A percentile compares a stretch with the other conserved stretches of the same genome.
phyloP scores from a whole-genome alignment of 2,888 invertebrate genomes.

The Clostera curtula region DNA sequence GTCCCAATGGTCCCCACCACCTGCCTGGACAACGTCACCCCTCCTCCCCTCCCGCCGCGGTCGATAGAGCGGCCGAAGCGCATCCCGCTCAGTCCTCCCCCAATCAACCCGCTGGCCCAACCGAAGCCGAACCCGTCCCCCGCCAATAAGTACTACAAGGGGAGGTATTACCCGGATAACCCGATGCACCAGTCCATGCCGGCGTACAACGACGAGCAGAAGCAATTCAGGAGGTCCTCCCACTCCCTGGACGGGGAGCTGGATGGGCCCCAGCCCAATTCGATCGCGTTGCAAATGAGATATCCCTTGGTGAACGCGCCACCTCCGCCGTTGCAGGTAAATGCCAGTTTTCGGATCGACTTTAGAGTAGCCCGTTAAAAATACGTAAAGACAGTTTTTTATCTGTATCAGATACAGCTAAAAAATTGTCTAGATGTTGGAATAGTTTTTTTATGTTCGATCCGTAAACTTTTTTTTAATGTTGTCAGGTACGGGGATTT shows the following conservation, averaged over 20 bases:
- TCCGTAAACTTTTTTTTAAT: background rate
- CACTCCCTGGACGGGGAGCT: conserved; percentile 56
- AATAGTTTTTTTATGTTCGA: background rate
- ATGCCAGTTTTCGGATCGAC: background rate
- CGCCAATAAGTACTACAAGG: conserved; percentile 34
- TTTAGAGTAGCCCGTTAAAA: too few species aligned
- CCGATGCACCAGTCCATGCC: conserved; percentile 55
- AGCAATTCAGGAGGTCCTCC: conserved; percentile 46
- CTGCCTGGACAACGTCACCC: conserved; percentile 54
- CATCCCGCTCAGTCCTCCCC: conserved; percentile 35
- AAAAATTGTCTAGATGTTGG: too few species aligned
- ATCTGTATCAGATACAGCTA: too few species aligned
- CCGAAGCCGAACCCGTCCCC: conserved; percentile 32
- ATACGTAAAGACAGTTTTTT: too few species aligned
- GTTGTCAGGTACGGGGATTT: background rate
- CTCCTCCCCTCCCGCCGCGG: conserved; percentile 53
- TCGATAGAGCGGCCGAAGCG: conserved; percentile 44
- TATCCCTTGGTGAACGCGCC: conserved; percentile 77
- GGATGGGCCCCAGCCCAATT: conserved; percentile 70
- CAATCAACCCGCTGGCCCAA: conserved; percentile 36
- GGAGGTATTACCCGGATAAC: conserved; percentile 26
- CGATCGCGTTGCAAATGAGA: conserved; percentile 78
- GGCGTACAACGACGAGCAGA: conserved; percentile 33
- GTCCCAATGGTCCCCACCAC: conserved; percentile 60
- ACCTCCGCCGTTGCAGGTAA: conserved; percentile 64